These are phyloP conservation scores for Astur gentilis DNA, from an alignment of 2,113 vertebrate genomes.

Conservation along the genomic window DNA sequence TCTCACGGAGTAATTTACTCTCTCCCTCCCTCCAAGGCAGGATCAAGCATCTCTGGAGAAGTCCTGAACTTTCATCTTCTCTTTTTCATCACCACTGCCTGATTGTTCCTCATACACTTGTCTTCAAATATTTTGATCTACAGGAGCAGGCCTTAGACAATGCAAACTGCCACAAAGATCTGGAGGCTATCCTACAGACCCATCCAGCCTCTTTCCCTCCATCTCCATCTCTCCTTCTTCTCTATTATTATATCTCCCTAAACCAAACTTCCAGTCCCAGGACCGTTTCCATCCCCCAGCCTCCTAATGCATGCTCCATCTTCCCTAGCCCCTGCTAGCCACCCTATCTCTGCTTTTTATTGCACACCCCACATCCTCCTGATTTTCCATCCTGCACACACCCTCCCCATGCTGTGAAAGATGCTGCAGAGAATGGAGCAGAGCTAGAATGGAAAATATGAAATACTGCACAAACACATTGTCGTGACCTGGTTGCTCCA, in stretches of 20 bases:
- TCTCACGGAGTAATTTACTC: background rate
- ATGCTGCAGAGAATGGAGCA: background rate
- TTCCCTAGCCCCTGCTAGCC: background rate
- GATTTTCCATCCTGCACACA: background rate
- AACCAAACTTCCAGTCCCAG: background rate
- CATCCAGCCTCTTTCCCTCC: accelerated
- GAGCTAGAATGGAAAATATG: background rate
- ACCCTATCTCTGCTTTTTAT: background rate
- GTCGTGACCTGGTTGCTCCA: background rate
- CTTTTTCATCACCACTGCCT: background rate
- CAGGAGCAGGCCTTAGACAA: background rate
- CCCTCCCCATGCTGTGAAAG: background rate
- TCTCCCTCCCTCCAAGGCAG: background rate
- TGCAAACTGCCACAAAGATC: background rate
- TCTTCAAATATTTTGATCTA: background rate
- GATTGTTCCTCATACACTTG: background rate
- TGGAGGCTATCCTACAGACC: background rate
- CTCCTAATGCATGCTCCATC: background rate
- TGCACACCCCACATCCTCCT: background rate
- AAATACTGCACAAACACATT: background rate
- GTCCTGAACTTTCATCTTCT: background rate
- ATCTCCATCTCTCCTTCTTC: background rate
- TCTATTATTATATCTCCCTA: background rate
- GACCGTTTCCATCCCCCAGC: background rate
- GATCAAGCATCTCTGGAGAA: background rate